Conservation (phyloP, 2,888 invertebrate genomes). For the Timandra comae region DNA sequence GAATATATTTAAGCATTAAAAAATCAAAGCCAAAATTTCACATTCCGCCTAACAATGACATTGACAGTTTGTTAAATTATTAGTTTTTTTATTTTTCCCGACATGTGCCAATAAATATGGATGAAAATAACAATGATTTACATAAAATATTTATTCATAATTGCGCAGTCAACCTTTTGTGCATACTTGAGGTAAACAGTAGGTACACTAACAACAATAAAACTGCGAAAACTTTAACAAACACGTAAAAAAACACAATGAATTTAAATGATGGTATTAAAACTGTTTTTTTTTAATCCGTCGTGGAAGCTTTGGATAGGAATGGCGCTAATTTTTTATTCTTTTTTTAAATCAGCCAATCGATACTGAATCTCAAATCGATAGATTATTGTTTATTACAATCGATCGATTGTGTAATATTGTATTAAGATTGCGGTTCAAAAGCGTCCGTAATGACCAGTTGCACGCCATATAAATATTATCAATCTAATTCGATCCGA, state of each 20-base stretch:
- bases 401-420: background rate
- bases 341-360: too few relatives aligned
- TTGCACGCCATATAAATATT: constrained; percentile 5
- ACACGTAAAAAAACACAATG: constrained; percentile 28
- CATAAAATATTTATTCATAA: background rate
- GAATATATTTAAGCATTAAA: constrained; percentile 1
- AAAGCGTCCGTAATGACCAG: too few relatives aligned
- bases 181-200: background rate
- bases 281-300: constrained; percentile 27
- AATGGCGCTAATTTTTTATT: constrained; percentile 10
- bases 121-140: background rate
- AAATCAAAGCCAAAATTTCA: too few relatives aligned
- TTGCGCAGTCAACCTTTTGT: background rate
- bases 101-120: background rate
- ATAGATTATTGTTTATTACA: too few relatives aligned
- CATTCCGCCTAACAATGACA: too few relatives aligned
- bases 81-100: background rate
- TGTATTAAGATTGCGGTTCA: background rate
- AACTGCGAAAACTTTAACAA: constrained; percentile 20
- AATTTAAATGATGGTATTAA: constrained; percentile 36
- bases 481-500: constrained; percentile 10
- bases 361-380: too few relatives aligned
- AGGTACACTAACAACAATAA: constrained; percentile 16
- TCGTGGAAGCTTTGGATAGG: constrained; percentile 19
- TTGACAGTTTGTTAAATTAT: constrained; percentile 11